Evolutionary conservation across 64 coral and sea anemone genomes (phyloP).

Genomic region (Stylophora pistillata): DNA sequence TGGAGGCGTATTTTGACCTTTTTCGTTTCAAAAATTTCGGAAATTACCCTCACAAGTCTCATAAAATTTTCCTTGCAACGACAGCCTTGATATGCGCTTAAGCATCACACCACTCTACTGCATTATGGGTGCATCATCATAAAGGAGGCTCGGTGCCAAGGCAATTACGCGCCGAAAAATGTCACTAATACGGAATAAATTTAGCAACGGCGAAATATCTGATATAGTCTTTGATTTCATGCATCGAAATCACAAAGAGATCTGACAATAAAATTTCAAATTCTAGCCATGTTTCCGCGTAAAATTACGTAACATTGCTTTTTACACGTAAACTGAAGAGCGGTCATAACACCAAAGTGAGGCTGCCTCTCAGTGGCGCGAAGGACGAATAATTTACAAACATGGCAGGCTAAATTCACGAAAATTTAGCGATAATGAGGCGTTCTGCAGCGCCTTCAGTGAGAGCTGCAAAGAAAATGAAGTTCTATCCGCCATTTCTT

Average conservation of each 20-base stretch:
- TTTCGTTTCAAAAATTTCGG: conserved; percentile 25
- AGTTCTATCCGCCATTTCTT: conserved; percentile 67
- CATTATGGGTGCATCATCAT: conserved; percentile 38
- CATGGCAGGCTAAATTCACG: not conserved
- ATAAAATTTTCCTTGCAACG: conserved; percentile 13
- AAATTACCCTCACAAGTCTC: not conserved
- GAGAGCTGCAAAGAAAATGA: conserved; percentile 80
- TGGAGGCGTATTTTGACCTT: conserved; percentile 25
- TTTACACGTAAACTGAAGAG: not conserved
- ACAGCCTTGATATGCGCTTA: conserved; percentile 55
- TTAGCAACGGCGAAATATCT: not conserved
- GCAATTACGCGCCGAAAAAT: not conserved
- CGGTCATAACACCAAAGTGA: conserved; percentile 15
- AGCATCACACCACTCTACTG: conserved; percentile 1
- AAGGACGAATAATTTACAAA: not conserved
- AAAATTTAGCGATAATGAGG: conserved; percentile 30
- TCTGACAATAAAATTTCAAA: not conserved
- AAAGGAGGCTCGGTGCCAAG: conserved; percentile 21
- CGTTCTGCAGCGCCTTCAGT: conserved; percentile 87
- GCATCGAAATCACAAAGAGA: not conserved
- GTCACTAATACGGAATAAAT: not conserved
- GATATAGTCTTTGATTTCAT: not conserved
- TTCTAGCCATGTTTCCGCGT: not conserved
- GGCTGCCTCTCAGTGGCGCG: conserved; percentile 48
- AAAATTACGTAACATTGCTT: too few relatives aligned